A percentile compares a stretch with the other conserved stretches of the same genome.
phyloP scores from a whole-genome alignment of 1,140 invertebrate species.

The Dreissena rostriformis region DNA sequence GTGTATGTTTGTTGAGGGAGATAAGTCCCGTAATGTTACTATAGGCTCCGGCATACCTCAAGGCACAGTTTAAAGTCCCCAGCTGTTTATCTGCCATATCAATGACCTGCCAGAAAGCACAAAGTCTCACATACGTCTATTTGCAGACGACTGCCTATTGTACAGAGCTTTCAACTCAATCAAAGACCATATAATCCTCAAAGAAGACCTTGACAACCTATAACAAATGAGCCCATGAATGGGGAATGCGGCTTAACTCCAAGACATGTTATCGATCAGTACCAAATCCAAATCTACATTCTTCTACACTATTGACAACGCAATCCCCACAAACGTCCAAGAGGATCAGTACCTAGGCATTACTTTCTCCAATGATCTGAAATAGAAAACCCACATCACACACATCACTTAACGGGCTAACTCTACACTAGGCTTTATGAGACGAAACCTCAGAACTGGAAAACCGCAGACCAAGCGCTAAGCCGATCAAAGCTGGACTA shows the following conservation, averaged over 20 bases:
- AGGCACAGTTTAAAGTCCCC: not conserved
- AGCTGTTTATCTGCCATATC: slow-evolving; percentile 7
- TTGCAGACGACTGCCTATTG: not conserved
- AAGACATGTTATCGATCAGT: slow-evolving; percentile 57
- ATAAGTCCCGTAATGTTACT: not conserved
- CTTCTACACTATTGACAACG: slow-evolving; percentile 47
- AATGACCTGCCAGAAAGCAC: not conserved
- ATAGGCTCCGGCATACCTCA: not conserved
- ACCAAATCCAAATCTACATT: slow-evolving; percentile 33
- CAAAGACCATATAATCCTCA: not conserved
- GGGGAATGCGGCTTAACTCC: slow-evolving; percentile 56
- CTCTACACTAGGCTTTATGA: slow-evolving; percentile 54
- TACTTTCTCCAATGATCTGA: slow-evolving; percentile 50
- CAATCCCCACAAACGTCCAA: slow-evolving; percentile 42
- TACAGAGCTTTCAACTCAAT: slow-evolving; percentile 3
- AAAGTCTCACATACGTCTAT: not conserved
- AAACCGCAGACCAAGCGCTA: slow-evolving; percentile 43
- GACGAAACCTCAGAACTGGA: slow-evolving; percentile 44
- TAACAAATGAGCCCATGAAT: slow-evolving; percentile 29
- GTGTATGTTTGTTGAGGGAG: slow-evolving; percentile 33
- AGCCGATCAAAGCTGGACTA: slow-evolving; percentile 51
- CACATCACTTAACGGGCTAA: slow-evolving; percentile 24
- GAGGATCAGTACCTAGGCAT: slow-evolving; percentile 51
- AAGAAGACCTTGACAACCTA: slow-evolving; percentile 1
- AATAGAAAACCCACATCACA: slow-evolving; percentile 49